Conservation (phyloP, 2,888 invertebrate species). For the Magallana nippona region DNA sequence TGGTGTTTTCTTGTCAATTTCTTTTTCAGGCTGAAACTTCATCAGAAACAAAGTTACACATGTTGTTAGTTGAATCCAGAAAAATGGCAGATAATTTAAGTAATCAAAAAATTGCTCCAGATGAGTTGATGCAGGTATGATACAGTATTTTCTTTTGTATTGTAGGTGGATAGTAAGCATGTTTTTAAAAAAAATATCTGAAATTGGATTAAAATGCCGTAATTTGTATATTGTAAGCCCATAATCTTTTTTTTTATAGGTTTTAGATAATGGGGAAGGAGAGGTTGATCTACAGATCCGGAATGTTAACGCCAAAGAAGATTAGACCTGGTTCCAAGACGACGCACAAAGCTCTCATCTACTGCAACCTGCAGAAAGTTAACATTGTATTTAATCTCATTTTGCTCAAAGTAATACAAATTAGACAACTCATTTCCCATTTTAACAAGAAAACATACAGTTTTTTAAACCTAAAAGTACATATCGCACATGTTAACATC, state of each 20-base stretch:
- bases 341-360: not conserved
- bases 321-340: not conserved
- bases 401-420: not conserved
- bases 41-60: constrained; percentile 70
- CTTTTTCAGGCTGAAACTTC: constrained; percentile 61
- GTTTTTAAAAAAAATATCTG: not conserved
- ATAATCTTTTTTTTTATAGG: not conserved
- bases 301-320: not conserved
- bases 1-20: not conserved
- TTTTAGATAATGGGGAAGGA: not conserved
- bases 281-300: not conserved
- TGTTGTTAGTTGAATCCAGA: constrained; percentile 69
- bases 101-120: constrained; percentile 50
- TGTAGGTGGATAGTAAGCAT: no score
- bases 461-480: not conserved
- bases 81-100: constrained; percentile 70
- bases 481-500: no score
- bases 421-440: not conserved
- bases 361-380: not conserved
- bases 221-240: no score
- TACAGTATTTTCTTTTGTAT: no score
- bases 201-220: not conserved
- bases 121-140: constrained; percentile 37
- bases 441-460: not conserved
- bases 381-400: not conserved